These are phyloP conservation scores for Dendropsophus ebraccatus DNA, from an alignment of 2,113 vertebrate species.

Conservation along the genomic window DNA sequence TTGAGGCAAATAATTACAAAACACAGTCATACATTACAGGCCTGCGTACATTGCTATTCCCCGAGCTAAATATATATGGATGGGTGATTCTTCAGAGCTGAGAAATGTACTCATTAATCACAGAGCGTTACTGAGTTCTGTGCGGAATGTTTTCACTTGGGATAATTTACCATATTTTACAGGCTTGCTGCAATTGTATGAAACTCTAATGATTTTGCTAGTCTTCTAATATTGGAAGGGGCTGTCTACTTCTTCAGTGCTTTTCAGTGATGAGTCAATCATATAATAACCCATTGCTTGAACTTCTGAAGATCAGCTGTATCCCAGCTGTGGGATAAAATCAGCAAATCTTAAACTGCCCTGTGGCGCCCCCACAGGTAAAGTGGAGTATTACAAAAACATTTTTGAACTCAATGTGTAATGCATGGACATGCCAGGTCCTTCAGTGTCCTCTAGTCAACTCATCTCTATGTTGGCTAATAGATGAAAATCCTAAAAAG, in stretches of 20 bases:
- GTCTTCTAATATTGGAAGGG: neutral
- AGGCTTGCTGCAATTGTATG: neutral
- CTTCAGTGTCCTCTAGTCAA: too few relatives aligned
- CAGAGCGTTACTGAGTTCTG: neutral
- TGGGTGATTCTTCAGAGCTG: neutral
- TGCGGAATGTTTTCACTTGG: neutral
- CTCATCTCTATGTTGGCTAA: too few relatives aligned
- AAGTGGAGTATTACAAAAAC: neutral
- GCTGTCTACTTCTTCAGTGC: too few relatives aligned
- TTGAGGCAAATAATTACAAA: constrained; percentile 6
- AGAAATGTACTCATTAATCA: constrained; percentile 1
- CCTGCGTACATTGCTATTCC: neutral
- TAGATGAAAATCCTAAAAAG: too few relatives aligned
- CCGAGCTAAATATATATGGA: constrained; percentile 16
- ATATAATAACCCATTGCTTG: neutral
- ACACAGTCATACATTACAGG: neutral
- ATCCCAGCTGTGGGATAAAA: neutral
- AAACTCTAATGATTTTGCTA: neutral
- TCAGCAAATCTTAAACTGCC: too few relatives aligned
- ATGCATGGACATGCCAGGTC: neutral
- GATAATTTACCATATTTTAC: constrained; percentile 9
- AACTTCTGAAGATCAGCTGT: too few relatives aligned
- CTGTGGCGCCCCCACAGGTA: neutral
- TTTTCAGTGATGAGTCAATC: neutral
- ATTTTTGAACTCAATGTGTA: neutral